Percentiles rank a stretch among this genome's conserved stretches.
Evolutionary conservation across 1,140 invertebrate species (phyloP).

Genomic region (Acromyrmex heyeri): DNA sequence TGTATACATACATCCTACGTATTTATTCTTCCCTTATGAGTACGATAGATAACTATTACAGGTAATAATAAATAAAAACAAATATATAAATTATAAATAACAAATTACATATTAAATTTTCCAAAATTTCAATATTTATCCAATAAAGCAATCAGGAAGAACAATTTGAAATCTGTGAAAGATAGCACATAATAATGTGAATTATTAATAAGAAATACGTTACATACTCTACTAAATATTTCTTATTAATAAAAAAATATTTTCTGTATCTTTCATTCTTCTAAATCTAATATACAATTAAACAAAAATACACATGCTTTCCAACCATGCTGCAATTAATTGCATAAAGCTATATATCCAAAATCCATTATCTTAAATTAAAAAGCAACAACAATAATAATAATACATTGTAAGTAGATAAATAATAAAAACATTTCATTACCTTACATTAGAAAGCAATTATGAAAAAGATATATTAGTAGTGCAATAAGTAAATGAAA

Average conservation of each 20-base stretch:
- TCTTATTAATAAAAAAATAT: not conserved
- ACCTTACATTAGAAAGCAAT: not conserved
- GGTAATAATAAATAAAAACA: not conserved
- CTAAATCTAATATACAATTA: conserved; percentile 25
- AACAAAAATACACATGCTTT: conserved; percentile 34
- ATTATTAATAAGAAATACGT: conserved; percentile 17
- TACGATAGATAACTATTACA: conserved; percentile 34
- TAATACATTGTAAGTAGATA: conserved; percentile 1
- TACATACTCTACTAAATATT: conserved; percentile 9
- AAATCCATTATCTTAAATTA: conserved; percentile 6
- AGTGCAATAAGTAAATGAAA: not conserved
- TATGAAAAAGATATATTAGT: not conserved
- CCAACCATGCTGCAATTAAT: conserved; percentile 26
- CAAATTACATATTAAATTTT: not conserved
- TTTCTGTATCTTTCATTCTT: conserved; percentile 49
- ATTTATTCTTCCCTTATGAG: conserved; percentile 50
- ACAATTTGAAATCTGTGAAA: conserved; percentile 28
- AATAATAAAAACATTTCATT: not conserved
- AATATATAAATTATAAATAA: no score
- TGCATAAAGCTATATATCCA: conserved; percentile 30
- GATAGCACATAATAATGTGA: conserved; percentile 15
- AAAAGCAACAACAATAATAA: conserved; percentile 8
- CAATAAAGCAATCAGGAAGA: conserved; percentile 24
- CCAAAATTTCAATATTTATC: conserved; percentile 4
- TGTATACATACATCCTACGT: not conserved